A percentile compares a stretch with the other conserved stretches of the same genome.
These are phyloP conservation scores for Calyptomena viridis DNA, from an alignment of 2,113 vertebrate genomes.

Conservation along the genomic window DNA sequence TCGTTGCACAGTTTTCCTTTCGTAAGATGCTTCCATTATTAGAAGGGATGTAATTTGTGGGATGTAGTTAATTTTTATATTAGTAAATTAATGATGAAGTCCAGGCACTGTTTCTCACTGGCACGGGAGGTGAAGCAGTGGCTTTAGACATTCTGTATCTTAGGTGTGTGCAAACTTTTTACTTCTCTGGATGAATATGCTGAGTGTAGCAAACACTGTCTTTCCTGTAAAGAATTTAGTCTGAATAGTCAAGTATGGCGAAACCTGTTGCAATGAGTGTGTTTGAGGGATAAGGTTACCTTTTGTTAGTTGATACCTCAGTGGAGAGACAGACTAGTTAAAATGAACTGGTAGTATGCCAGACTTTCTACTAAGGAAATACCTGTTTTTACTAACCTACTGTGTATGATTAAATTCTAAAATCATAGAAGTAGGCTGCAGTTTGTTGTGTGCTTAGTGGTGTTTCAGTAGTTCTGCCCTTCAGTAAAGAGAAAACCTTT, in stretches of 20 bases:
- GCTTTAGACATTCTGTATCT: not conserved
- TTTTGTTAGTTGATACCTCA: not conserved
- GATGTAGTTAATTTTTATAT: not conserved
- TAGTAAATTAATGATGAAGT: not conserved
- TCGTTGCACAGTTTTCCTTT: not conserved
- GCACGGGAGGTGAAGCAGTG: not conserved
- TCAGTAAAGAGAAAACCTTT: not conserved
- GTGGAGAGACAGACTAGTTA: not conserved
- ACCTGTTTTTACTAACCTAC: not conserved
- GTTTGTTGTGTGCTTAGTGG: not conserved
- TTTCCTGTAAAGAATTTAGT: not conserved
- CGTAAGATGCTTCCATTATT: fast-evolving
- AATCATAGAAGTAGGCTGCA: not conserved
- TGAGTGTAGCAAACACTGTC: not conserved
- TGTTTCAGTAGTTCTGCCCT: not conserved
- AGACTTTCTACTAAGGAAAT: not conserved
- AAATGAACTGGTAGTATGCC: not conserved
- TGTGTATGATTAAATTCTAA: not conserved
- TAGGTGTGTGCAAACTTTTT: not conserved
- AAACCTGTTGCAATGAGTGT: slow-evolving; percentile 8
- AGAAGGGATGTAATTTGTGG: not conserved
- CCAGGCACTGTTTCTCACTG: not conserved
- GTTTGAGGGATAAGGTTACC: not conserved
- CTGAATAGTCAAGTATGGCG: not conserved
- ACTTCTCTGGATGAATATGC: not conserved